Evolutionary conservation across 2,113 vertebrate genomes (phyloP).

Genomic region (Chrysochloris asiatica): DNA sequence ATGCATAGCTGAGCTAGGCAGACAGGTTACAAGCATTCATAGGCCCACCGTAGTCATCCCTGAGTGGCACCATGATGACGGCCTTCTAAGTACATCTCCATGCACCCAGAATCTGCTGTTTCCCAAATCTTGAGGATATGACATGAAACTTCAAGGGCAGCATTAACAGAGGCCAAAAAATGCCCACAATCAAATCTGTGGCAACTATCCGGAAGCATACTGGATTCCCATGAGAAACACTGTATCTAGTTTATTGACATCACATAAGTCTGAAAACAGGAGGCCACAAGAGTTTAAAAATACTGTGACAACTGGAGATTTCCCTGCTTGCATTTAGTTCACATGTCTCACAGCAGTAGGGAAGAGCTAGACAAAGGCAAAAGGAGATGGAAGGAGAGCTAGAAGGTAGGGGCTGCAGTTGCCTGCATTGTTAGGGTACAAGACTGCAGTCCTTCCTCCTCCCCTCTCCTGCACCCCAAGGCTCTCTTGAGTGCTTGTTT

Average conservation of each 20-base stretch:
- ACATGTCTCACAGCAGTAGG: conserved; percentile 70
- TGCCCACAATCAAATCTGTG: neutral
- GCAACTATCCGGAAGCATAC: conserved; percentile 48
- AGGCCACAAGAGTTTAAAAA: conserved; percentile 82
- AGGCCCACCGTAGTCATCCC: neutral
- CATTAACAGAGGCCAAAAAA: conserved; percentile 9
- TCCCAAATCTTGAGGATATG: conserved; percentile 58
- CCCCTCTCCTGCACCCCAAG: neutral
- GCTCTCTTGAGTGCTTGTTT: neutral
- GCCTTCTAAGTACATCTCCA: neutral
- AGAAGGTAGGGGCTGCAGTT: neutral
- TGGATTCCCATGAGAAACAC: conserved; percentile 90
- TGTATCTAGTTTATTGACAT: conserved; percentile 71
- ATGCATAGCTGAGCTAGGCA: rapidly evolving
- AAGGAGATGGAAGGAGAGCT: conserved; percentile 62
- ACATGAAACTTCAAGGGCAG: neutral
- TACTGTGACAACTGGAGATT: conserved; percentile 81
- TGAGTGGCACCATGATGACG: rapidly evolving
- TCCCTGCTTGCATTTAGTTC: conserved; percentile 88
- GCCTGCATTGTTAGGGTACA: conserved; percentile 29
- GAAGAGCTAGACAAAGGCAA: conserved; percentile 78
- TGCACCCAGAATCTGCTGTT: conserved; percentile 17
- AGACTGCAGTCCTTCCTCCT: neutral
- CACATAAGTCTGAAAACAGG: conserved; percentile 77
- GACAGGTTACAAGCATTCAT: rapidly evolving